Evolutionary conservation across 2,113 vertebrate species (phyloP), one percentile per base, ranked within the genome.

Genomic region (Sebastes fasciatus): DNA sequence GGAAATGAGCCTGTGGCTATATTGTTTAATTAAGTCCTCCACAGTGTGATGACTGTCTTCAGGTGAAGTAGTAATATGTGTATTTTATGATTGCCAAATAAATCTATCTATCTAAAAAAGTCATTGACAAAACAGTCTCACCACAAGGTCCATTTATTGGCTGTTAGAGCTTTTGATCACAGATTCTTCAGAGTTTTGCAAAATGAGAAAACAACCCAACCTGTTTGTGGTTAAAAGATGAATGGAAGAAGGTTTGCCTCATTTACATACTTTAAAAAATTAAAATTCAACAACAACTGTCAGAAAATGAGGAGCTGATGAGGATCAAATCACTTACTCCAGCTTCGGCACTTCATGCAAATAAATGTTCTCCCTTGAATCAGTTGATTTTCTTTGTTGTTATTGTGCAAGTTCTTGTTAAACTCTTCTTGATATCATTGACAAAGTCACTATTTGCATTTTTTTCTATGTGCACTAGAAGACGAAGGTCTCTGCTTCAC

Each of bases 181-280:
- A 51, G 46, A 10, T 43, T 43, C 11, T n/a, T 51, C n/a, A 51
- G n/a, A 77, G 67, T 45, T 84, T 78, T 79, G 9, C 11, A 68
- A 49, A 19, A 21, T 34, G 43, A 48, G 1, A 62, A 43, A 42
- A 62, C 3, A 19, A 49, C 16, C 42, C 8, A 26, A 23, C 23
- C 19, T 70, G 17, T 66, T 57, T 16, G 10, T 6, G 5, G 11
- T 66, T 63, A 4, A 55, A 16, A 58, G 57, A 23, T 57, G 1
- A 66, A 21, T 4, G 8, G 12, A 13, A 48, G 46, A 9, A 68
- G 4, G 2, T 68, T 60, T 61, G 14, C 45, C 10, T 52, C 17
- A 62, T 46, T 64, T 65, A 51, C 49, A 46, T 40, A 4, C 2
- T 3, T 16, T 19, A 1, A 8, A 63, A 45, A 43, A 55, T 51